A percentile compares a stretch with the other conserved stretches of the same genome.
These are phyloP conservation scores for Drosophila aff. DNA, from an alignment of 1,140 invertebrate genomes.

Conservation along the genomic window DNA sequence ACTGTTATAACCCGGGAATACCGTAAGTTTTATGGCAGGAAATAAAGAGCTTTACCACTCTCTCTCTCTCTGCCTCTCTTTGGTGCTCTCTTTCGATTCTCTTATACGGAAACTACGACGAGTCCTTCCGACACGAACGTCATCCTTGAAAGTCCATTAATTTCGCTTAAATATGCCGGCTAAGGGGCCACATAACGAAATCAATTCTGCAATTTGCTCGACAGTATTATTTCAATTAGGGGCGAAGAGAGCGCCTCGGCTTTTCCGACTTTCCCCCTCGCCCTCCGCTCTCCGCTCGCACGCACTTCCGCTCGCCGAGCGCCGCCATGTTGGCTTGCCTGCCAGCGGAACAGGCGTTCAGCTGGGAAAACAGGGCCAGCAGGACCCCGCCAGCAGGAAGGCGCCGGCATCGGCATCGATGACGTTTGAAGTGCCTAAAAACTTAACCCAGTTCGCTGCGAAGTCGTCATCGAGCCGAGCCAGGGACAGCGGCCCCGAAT, in stretches of 20 bases:
- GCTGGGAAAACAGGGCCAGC: constrained; percentile 5
- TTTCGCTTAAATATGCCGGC: constrained; percentile 55
- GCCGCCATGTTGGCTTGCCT: constrained; percentile 49
- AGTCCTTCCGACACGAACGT: constrained; percentile 18
- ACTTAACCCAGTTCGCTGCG: constrained; percentile 52
- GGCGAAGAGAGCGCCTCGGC: constrained; percentile 8
- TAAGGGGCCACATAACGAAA: constrained; percentile 41
- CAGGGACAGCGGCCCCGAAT: not conserved
- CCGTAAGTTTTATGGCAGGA: constrained; percentile 35
- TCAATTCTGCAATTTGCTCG: constrained; percentile 63
- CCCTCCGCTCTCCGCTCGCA: not conserved
- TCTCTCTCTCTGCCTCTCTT: constrained; percentile 2
- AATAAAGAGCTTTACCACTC: constrained; percentile 22
- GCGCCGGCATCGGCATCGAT: constrained; percentile 38
- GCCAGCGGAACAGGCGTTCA: constrained; percentile 38
- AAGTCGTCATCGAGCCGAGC: constrained; percentile 22
- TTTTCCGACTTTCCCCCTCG: not conserved
- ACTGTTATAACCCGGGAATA: constrained; percentile 23
- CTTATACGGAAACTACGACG: constrained; percentile 35
- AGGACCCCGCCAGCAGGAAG: not conserved
- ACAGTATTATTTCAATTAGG: constrained; percentile 66
- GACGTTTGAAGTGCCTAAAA: constrained; percentile 50
- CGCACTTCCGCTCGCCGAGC: constrained; percentile 3
- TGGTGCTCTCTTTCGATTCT: constrained; percentile 1
- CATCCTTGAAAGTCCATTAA: constrained; percentile 45